Evolutionary conservation across 1,140 invertebrate genomes (phyloP), one percentile per base, ranked within the genome.

Genomic region (Drosophila serrata): DNA sequence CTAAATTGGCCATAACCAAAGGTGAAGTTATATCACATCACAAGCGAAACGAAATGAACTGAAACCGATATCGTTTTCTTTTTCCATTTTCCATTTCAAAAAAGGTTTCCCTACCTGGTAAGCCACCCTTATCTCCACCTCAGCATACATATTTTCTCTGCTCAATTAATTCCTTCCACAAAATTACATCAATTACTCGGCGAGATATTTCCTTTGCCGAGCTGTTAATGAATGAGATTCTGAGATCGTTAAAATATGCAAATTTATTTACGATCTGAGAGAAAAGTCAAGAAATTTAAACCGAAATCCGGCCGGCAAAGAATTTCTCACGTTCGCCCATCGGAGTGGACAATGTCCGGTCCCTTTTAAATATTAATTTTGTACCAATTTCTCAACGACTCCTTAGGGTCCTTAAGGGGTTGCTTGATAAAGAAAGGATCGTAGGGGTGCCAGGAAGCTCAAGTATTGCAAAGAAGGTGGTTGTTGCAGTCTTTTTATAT

Each of bases 101-200:
- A 37, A 37, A 64, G 17, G 24, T 39, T 27, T n/a, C 13, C 31
- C 37, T 45, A 12, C 68, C 29, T 35, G 59, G 3, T 49, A 29
- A 15, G 42, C 46, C 60, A 82, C 82, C 79, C 79, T 62, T 40
- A 39, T 17, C 7, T 39, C 17, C 19, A 15, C 40, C 15, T 67
- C 27, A 39, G 17, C 58, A 8, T n/a, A 43, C 33, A 2, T 31
- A 31, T 12, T 1, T 49, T 49, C 27, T 53, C 12, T 57, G 75
- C 37, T 70, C 74, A 87, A 86, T 85, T 85, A 85, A 87, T 85
- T 86, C 76, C 82, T 79, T 81, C 68, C 82, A 79, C 79, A 86
- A 69, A 86, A 85, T 86, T 85, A 68, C 67, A 37, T 45, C 74
- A 85, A 86, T 81, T 85, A 78, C 75, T 77, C 74, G 79, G 17